These are phyloP conservation scores for Magallana angulata DNA, from an alignment of 1,140 invertebrate genomes.

Conservation along the genomic window DNA sequence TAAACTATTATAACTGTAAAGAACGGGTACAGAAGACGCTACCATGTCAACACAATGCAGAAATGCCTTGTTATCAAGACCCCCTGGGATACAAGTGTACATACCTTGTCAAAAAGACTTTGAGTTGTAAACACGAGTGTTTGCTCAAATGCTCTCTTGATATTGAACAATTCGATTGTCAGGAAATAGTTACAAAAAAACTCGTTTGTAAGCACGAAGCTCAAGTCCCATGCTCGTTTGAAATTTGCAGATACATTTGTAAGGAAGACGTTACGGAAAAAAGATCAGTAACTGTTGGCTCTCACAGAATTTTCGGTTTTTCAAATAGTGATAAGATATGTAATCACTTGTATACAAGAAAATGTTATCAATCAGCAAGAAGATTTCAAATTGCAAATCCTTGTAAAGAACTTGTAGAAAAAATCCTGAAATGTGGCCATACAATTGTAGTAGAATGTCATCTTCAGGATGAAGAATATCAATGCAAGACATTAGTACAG, in stretches of 20 bases:
- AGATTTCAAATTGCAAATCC: neutral
- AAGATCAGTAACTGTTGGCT: slow-evolving; percentile 69
- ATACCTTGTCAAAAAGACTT: neutral
- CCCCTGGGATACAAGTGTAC: neutral
- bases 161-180: slow-evolving; percentile 8
- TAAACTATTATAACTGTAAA: neutral
- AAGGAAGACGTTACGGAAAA: slow-evolving; percentile 63
- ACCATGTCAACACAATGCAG: slow-evolving; percentile 41
- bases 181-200: slow-evolving; percentile 45
- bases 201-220: slow-evolving; percentile 60
- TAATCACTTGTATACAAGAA: slow-evolving; percentile 81
- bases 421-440: slow-evolving; percentile 57
- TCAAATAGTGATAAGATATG: slow-evolving; percentile 80
- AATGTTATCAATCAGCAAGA: slow-evolving; percentile 33
- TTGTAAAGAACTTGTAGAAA: neutral
- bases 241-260: slow-evolving; percentile 83
- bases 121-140: slow-evolving; percentile 75
- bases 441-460: slow-evolving; percentile 69
- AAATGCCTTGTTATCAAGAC: slow-evolving; percentile 4
- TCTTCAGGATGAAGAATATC: neutral
- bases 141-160: slow-evolving; percentile 63
- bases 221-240: slow-evolving; percentile 71
- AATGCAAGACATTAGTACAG: neutral
- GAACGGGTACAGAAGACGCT: slow-evolving; percentile 28
- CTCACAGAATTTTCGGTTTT: slow-evolving; percentile 52